Evolutionary conservation across 2,797 vertebrate genomes (phyloP).

Genomic region (Emydoidea blandingii): DNA sequence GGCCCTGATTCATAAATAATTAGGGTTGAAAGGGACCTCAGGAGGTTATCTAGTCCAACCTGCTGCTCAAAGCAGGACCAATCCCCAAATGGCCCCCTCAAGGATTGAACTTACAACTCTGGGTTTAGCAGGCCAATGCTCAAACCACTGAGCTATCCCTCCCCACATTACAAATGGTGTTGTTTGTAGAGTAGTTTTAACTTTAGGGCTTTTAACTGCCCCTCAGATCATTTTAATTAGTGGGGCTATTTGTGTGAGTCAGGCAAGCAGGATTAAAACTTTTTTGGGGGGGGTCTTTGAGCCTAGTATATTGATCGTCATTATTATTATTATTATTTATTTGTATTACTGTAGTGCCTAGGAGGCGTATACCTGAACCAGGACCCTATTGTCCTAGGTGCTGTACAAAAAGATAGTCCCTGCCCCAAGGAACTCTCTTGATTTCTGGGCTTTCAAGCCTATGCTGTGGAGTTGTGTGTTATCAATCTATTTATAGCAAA

Average conservation of each 20-base stretch:
- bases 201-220: constrained; percentile 35
- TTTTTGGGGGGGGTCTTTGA: not conserved
- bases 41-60: too few relatives aligned
- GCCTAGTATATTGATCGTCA: not conserved
- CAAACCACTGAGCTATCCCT: too few relatives aligned
- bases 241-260: constrained; percentile 6
- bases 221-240: constrained; percentile 3
- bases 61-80: too few relatives aligned
- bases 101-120: too few relatives aligned
- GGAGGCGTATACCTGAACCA: not conserved
- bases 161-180: not conserved
- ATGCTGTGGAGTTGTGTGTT: fast-evolving
- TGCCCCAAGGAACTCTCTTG: not conserved
- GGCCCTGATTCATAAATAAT: constrained; percentile 12
- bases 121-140: too few relatives aligned
- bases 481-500: not conserved
- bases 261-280: not conserved
- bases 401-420: not conserved
- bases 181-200: constrained; percentile 30
- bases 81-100: too few relatives aligned
- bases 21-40: too few relatives aligned
- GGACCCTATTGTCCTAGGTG: not conserved
- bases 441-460: constrained; percentile 62
- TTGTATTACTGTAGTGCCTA: not conserved
- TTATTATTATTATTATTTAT: constrained; percentile 13